A percentile compares a stretch with the other conserved stretches of the same genome.
phyloP scores from a whole-genome alignment of 2,797 vertebrate genomes.

The Poeciliopsis gracilis region DNA sequence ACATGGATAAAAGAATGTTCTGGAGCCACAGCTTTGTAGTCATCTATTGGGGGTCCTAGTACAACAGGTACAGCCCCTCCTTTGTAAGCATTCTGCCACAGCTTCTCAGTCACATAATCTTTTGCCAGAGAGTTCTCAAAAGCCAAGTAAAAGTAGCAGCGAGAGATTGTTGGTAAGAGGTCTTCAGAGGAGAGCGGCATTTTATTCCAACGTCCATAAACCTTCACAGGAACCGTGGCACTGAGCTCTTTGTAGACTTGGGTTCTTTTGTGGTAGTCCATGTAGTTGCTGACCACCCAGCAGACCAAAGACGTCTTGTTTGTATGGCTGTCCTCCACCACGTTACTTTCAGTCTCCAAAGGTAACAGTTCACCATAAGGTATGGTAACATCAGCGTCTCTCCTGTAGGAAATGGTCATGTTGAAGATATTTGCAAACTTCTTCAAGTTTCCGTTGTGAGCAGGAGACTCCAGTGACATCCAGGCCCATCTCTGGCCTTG shows the following conservation, averaged over 20 bases:
- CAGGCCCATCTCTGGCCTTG: slow-evolving; percentile 89
- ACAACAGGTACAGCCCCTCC: slow-evolving; percentile 88
- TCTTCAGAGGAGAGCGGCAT: slow-evolving; percentile 66
- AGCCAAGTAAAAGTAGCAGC: slow-evolving; percentile 92
- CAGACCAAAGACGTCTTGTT: slow-evolving; percentile 82
- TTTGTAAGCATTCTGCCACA: slow-evolving; percentile 89
- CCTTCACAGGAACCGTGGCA: slow-evolving; percentile 72
- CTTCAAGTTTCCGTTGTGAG: slow-evolving; percentile 67
- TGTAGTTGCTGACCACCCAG: slow-evolving; percentile 93
- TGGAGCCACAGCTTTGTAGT: slow-evolving; percentile 86
- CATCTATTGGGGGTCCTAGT: slow-evolving; percentile 81
- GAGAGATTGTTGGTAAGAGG: slow-evolving; percentile 84
- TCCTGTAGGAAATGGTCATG: slow-evolving; percentile 89
- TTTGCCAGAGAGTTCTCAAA: slow-evolving; percentile 89
- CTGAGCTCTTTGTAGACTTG: slow-evolving; percentile 79
- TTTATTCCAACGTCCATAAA: slow-evolving; percentile 76
- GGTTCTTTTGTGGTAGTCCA: slow-evolving; percentile 77
- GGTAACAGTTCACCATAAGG: slow-evolving; percentile 86
- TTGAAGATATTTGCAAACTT: slow-evolving; percentile 84
- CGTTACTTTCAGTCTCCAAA: slow-evolving; percentile 12
- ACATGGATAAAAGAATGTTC: slow-evolving; percentile 88
- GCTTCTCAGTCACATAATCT: slow-evolving; percentile 96
- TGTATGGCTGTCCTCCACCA: slow-evolving; percentile 31
- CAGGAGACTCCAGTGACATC: slow-evolving; percentile 88
- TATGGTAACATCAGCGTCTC: slow-evolving; percentile 85